Percentiles rank a stretch among this genome's conserved stretches.
These are phyloP conservation scores for Eptesicus fuscus DNA, from an alignment of 2,113 vertebrate species.

Conservation along the genomic window DNA sequence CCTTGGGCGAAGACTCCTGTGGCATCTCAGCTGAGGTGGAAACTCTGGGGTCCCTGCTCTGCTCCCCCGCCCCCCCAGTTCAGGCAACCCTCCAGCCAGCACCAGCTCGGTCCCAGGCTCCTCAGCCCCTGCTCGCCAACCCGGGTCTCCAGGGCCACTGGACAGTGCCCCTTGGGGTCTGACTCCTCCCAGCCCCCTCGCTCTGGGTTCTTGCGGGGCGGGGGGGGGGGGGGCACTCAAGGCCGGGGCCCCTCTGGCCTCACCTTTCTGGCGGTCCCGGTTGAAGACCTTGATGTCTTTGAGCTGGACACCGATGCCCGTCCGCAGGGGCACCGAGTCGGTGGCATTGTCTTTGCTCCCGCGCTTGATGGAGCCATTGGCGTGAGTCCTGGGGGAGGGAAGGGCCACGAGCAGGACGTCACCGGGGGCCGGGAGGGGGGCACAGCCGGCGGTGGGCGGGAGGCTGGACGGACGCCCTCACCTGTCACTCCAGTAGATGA, in stretches of 20 bases:
- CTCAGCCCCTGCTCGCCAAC: not conserved
- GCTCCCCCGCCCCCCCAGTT: not conserved
- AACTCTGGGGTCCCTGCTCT: not conserved
- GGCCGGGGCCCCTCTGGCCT: not conserved
- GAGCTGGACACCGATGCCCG: slow-evolving; percentile 95
- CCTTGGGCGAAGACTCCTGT: not conserved
- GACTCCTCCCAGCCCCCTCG: not conserved
- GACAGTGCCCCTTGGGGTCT: not conserved
- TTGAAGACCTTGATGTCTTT: slow-evolving; percentile 99
- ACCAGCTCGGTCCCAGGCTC: not conserved
- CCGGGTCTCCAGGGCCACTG: not conserved
- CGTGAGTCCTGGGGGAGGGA: slow-evolving; percentile 88
- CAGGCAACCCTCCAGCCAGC: not conserved
- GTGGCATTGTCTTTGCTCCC: slow-evolving; percentile 97
- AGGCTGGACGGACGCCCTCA: slow-evolving; percentile 56
- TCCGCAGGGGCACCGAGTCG: slow-evolving; percentile 92
- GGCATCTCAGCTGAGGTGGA: not conserved
- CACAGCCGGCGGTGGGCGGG: fast-evolving
- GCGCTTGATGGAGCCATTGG: slow-evolving; percentile 97
- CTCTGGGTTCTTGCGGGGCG: not conserved
- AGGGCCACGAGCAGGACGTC: fast-evolving
- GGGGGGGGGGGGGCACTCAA: fast-evolving
- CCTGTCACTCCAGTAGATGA: slow-evolving; percentile 99
- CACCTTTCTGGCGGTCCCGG: slow-evolving; percentile 93
- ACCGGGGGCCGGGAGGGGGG: fast-evolving